Percentiles rank a stretch among this genome's conserved stretches.
These are phyloP conservation scores for Cairina moschata DNA, from an alignment of 2,113 vertebrate species.

Conservation along the genomic window DNA sequence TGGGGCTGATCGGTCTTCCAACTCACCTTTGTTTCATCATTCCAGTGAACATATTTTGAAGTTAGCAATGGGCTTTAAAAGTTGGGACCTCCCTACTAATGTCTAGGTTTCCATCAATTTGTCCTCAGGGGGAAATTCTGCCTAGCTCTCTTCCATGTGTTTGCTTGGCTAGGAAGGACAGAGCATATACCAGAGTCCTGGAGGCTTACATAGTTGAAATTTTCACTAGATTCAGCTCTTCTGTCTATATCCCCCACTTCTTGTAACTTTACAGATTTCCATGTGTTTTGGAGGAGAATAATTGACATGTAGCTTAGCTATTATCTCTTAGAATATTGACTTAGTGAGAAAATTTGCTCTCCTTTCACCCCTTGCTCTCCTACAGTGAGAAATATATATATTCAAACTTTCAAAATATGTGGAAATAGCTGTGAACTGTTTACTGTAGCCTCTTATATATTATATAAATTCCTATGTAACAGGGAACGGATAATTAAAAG, in stretches of 20 bases:
- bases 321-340: background rate
- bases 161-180: background rate
- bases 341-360: background rate
- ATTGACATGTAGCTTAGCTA: background rate
- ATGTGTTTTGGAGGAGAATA: background rate
- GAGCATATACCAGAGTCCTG: background rate
- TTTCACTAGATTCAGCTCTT: background rate
- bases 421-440: background rate
- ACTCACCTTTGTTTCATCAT: fast-evolving
- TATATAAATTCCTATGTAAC: background rate
- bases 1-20: background rate
- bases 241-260: background rate
- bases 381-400: background rate
- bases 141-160: fast-evolving
- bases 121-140: background rate
- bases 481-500: background rate
- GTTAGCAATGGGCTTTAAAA: background rate
- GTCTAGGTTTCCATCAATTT: background rate
- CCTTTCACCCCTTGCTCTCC: background rate
- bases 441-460: background rate
- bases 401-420: background rate
- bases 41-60: background rate
- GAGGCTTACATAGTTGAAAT: background rate
- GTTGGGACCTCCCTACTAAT: background rate
- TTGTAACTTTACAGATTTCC: background rate